phyloP scores from a whole-genome alignment of 1,140 invertebrate species.

The Belonocnema kinseyi region DNA sequence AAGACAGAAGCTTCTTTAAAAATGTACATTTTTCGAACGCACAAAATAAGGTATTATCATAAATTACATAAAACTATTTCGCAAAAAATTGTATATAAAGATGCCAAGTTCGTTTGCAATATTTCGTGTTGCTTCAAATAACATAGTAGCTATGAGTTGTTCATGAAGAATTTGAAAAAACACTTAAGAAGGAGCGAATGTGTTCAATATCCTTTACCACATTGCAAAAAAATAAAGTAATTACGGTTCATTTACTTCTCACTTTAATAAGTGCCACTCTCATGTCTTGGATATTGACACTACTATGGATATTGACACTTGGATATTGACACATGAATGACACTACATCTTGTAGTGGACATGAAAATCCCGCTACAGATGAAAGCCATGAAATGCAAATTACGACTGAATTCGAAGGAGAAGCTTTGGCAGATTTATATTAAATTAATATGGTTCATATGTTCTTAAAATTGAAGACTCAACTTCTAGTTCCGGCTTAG shows the following conservation, averaged over 20 bases:
- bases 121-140: background rate
- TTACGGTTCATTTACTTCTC: background rate
- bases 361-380: too few species aligned
- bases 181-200: background rate
- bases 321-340: too few species aligned
- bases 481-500: conserved; percentile 3
- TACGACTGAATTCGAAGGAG: too few species aligned
- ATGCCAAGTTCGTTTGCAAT: background rate
- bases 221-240: too few species aligned
- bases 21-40: background rate
- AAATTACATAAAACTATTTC: background rate
- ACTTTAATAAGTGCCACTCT: background rate
- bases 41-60: background rate
- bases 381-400: too few species aligned
- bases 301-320: too few species aligned
- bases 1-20: background rate
- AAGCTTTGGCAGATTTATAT: background rate
- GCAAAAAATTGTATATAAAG: background rate
- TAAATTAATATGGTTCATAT: background rate
- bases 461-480: too few species aligned
- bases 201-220: background rate
- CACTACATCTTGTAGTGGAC: too few species aligned
- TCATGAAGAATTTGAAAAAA: background rate
- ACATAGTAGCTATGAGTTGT: background rate
- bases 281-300: background rate